phyloP scores from a whole-genome alignment of 1,140 invertebrate genomes.

The Vollenhovia emeryi region DNA sequence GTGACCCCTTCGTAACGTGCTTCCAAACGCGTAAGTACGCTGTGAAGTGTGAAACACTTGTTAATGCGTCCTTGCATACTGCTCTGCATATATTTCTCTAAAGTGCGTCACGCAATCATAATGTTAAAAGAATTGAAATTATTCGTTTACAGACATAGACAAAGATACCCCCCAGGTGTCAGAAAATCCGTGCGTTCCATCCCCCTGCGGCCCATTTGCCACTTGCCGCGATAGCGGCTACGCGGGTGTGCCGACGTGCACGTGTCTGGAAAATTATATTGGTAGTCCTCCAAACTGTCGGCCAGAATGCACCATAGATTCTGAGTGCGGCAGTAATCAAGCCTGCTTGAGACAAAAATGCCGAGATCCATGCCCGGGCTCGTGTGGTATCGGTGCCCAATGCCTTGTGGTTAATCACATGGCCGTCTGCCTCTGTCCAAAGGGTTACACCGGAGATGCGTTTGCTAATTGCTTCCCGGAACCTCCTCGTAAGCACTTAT shows the following conservation, averaged over 20 bases:
- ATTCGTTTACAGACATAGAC: conserved; percentile 28
- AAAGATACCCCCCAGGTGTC: not conserved
- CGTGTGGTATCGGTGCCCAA: conserved; percentile 90
- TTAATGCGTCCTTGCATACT: not conserved
- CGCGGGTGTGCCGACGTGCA: conserved; percentile 82
- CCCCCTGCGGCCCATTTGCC: conserved; percentile 90
- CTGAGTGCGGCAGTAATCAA: conserved; percentile 88
- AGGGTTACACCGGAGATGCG: conserved; percentile 89
- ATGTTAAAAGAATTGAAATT: not conserved
- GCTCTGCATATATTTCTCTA: not conserved
- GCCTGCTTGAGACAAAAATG: conserved; percentile 91
- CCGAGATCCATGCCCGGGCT: conserved; percentile 90
- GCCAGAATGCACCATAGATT: conserved; percentile 89
- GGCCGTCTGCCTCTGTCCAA: conserved; percentile 90
- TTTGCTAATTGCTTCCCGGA: conserved; percentile 87
- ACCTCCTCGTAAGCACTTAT: conserved; percentile 74
- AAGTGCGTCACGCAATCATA: not conserved
- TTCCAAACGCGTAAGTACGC: conserved; percentile 84
- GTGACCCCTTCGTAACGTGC: conserved; percentile 90
- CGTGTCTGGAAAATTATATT: conserved; percentile 89
- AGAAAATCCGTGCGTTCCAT: conserved; percentile 86
- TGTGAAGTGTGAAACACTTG: not conserved
- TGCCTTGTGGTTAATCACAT: conserved; percentile 90
- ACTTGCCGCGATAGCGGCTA: conserved; percentile 84
- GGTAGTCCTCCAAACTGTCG: conserved; percentile 89